phyloP scores from a whole-genome alignment of 2,797 vertebrate genomes.

The Streptopelia turtur region DNA sequence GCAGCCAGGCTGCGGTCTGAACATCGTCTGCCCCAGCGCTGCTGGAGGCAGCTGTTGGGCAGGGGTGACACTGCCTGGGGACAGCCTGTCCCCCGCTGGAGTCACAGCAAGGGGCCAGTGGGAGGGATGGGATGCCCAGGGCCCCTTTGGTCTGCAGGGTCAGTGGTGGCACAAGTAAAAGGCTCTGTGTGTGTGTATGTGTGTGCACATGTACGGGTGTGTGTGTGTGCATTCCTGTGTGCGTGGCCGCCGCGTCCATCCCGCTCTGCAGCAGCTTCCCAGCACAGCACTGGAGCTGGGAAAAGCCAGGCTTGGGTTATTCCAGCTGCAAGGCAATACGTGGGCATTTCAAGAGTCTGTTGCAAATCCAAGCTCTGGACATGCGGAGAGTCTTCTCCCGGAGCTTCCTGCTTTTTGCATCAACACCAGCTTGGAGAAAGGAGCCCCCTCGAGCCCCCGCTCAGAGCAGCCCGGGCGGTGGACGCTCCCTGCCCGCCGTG shows the following conservation, averaged over 20 bases:
- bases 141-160: neutral
- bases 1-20: neutral
- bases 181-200: neutral
- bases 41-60: neutral
- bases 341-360: neutral
- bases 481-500: neutral
- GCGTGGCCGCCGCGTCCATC: fast-evolving
- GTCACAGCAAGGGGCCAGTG: fast-evolving
- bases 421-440: fast-evolving
- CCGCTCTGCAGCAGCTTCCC: neutral
- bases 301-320: neutral
- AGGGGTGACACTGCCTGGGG: neutral
- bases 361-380: neutral
- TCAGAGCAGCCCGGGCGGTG: neutral
- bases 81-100: neutral
- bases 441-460: neutral
- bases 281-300: fast-evolving
- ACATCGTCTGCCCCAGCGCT: fast-evolving
- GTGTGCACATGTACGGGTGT: fast-evolving
- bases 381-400: fast-evolving
- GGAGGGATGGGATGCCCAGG: fast-evolving
- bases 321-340: neutral
- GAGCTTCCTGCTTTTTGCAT: neutral
- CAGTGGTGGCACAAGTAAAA: neutral
- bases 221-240: too few species aligned